Evolutionary conservation across 2,113 vertebrate genomes (phyloP).

Genomic region (Philantomba maxwellii): DNA sequence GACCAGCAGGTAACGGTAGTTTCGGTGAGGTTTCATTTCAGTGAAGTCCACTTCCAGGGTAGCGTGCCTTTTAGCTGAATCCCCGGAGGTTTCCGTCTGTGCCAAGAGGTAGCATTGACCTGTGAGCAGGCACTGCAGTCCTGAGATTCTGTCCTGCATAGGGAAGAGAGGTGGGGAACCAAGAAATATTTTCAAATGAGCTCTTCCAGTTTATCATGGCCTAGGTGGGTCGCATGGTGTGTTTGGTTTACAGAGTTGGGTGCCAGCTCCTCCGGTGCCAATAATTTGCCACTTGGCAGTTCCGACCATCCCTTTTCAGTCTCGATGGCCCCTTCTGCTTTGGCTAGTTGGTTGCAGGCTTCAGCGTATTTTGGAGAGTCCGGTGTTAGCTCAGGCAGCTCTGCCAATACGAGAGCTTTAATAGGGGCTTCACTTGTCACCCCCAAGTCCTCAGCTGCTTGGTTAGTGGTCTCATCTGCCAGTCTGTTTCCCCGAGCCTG

Average conservation of each 20-base stretch:
- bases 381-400: neutral
- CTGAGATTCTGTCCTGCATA: neutral
- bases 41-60: neutral
- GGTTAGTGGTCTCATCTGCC: neutral
- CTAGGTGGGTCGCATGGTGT: neutral
- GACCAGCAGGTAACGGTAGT: neutral
- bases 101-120: neutral
- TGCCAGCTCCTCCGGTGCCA: neutral
- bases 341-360: neutral
- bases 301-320: neutral
- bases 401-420: neutral
- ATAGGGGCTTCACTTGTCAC: neutral
- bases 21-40: neutral
- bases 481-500: neutral
- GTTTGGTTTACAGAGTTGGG: neutral
- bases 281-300: neutral
- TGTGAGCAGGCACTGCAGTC: neutral
- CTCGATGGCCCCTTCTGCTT: fast-evolving
- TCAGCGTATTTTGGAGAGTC: neutral
- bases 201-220: neutral
- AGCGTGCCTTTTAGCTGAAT: neutral
- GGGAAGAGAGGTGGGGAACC: neutral
- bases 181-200: neutral
- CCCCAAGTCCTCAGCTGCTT: neutral
- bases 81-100: fast-evolving